Evolutionary conservation across 2,888 invertebrate genomes (phyloP), one percentile per base, ranked within the genome.

Genomic region (Lamproptera curius): DNA sequence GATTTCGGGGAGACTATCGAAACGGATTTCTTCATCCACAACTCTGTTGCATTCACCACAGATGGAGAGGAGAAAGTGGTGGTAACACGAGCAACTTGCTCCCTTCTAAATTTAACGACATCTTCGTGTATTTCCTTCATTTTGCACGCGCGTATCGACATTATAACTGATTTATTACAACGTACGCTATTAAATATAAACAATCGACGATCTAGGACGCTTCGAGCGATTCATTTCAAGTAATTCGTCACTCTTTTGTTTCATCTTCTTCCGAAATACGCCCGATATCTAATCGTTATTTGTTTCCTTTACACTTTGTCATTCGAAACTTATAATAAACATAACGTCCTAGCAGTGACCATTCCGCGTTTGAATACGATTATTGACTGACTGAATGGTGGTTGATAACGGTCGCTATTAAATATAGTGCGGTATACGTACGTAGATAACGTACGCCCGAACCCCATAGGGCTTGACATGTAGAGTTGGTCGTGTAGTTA

Each of bases 1-100:
- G 82, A 75, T 59, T 79, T 84, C 0, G 83, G 79, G 0, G 79
- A 81, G n/a, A 72, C 50, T n/a, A 82, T 73, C 0, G 78, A 72
- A 0, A 80, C 76, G 0, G 79, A 76, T 57, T 82, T 85, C 8
- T 64, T 58, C 55, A 76, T 82, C 78, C 80, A 83, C 0, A 54
- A 62, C 1, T 74, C 70, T 0, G 62, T 71, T 2, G 68, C 69
- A 10, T 60, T 71, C 0, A 58, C 46, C 0, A 71, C 64, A 28
- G 54, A 55, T 0, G 66, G 56, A 0, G 61, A 58, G 0, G 70
- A 54, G 47, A 76, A 79, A 53, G 70, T 73, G 0, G 80, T 64
- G 1, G 68, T 73, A 1, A 78, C 51, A 49, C 64, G 55, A 0
- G 73, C 74, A 1, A 80, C 63, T 16, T 83, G 78, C 55, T 78